Evolutionary conservation across 2,113 vertebrate species (phyloP), one percentile per base, ranked within the genome.

Genomic region (Tragelaphus imberbis): DNA sequence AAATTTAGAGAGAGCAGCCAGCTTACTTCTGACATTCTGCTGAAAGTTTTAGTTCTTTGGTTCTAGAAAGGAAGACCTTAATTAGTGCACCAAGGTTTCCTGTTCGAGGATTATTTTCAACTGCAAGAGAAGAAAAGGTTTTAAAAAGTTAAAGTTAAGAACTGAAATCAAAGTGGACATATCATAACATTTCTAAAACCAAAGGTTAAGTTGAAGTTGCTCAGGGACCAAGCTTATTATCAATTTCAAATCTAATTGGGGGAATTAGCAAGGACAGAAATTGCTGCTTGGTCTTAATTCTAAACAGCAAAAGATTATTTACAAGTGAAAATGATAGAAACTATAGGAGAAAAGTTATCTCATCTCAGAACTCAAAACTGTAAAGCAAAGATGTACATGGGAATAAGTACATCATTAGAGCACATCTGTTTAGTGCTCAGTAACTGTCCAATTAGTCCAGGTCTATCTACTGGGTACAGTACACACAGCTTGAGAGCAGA

Each of bases 1-100:
- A 88, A 96, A 65, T 40, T 93, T 19, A 71, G 97, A 94, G 0
- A 2, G 8, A 88, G 47, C 0, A 10, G 58, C 30, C 77, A 97
- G 99, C 99, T 99, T 98, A 99, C 99, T 99, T 99, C 98, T 99
- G 99, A 98, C 99, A 99, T 99, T 99, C 99, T 95, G 99, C 99
- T 3, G 99, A 99, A 97, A 99, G 99, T 98, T 99, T 99, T 98
- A 99, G 98, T 97, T 99, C 99, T 99, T 99, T 99, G 98, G 99
- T 99, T 99, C 99, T 99, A 94, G 99, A 99, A 97, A 99, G 99
- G 98, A 99, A 99, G 98, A 99, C 99, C 98, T 99, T 99, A 96
- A 99, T 99, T 94, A 99, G 98, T 0, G 99, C 99, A 5, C 99
- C 99, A 84, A 99, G 99, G 98, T 99, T 99, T 97, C 99, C 99